Evolutionary conservation across 2,888 invertebrate genomes (phyloP).

Genomic region (Hedya salicella): DNA sequence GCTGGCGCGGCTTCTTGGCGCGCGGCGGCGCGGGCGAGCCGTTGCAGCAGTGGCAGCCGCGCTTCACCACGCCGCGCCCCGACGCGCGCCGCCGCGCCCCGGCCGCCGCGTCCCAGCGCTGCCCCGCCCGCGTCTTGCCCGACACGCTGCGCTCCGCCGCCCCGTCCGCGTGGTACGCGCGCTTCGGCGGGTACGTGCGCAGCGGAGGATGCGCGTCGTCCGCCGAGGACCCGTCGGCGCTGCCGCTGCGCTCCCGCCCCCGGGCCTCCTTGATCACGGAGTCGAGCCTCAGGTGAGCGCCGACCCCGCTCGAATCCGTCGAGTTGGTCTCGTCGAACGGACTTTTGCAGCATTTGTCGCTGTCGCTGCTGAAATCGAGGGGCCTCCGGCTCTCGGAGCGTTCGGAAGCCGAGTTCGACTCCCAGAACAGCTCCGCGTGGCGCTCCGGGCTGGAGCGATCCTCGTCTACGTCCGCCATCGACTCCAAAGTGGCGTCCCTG

Average conservation of each 20-base stretch:
- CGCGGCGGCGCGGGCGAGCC: constrained; percentile 83
- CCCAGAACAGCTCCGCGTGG: constrained; percentile 77
- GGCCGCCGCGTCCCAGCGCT: constrained; percentile 61
- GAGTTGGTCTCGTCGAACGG: constrained; percentile 76
- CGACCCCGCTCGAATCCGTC: constrained; percentile 73
- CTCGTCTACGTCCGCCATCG: constrained; percentile 65
- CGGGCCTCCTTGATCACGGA: constrained; percentile 79
- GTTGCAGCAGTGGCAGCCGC: constrained; percentile 86
- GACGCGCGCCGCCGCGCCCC: constrained; percentile 66
- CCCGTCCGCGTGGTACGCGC: constrained; percentile 58
- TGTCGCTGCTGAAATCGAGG: constrained; percentile 77
- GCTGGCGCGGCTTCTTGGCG: constrained; percentile 74
- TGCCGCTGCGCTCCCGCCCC: constrained; percentile 61
- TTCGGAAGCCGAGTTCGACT: constrained; percentile 73
- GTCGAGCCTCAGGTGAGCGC: constrained; percentile 73
- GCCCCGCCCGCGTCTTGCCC: constrained; percentile 69
- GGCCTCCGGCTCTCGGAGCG: constrained; percentile 67
- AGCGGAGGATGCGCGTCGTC: constrained; percentile 71
- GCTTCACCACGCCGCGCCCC: constrained; percentile 85
- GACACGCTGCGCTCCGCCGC: constrained; percentile 74
- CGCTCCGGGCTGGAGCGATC: constrained; percentile 73
- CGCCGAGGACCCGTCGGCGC: constrained; percentile 66
- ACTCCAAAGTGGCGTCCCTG: constrained; percentile 64
- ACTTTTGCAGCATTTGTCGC: constrained; percentile 80
- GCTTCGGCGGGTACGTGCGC: constrained; percentile 72